Evolutionary conservation across 2,888 invertebrate genomes (phyloP).

Genomic region (Agrotis clavis): DNA sequence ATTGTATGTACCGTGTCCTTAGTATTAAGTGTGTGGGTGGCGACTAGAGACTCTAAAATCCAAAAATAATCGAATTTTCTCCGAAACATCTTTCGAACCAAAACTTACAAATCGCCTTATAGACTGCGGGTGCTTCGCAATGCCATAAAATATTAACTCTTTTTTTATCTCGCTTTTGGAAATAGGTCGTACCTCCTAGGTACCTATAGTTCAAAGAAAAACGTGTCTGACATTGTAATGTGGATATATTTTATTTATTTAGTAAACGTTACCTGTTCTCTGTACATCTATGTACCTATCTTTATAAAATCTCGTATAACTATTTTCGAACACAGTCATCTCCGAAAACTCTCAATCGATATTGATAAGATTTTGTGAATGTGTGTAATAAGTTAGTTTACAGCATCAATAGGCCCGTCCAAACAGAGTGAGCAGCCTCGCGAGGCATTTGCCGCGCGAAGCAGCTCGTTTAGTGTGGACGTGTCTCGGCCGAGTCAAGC

Average conservation of each 20-base stretch:
- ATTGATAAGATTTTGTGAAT: too few relatives aligned
- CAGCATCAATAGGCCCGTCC: too few relatives aligned
- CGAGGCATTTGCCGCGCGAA: too few relatives aligned
- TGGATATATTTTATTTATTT: conserved; percentile 5
- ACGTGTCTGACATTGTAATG: conserved; percentile 20
- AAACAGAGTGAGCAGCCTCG: too few relatives aligned
- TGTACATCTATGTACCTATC: not conserved
- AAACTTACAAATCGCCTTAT: conserved; percentile 30
- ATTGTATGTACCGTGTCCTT: not conserved
- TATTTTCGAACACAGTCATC: too few relatives aligned
- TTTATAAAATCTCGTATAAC: not conserved
- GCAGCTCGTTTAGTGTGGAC: too few relatives aligned
- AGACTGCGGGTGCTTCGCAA: conserved; percentile 15
- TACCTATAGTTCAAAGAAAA: conserved; percentile 7
- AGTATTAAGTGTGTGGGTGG: not conserved
- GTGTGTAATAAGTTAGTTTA: too few relatives aligned
- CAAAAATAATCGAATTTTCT: conserved; percentile 27
- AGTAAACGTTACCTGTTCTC: not conserved
- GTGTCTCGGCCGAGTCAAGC: too few relatives aligned
- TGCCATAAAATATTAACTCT: conserved; percentile 32
- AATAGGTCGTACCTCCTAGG: conserved; percentile 28
- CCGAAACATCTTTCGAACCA: conserved; percentile 14
- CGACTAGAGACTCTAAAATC: not conserved
- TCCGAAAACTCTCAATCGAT: too few relatives aligned
- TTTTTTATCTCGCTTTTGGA: conserved; percentile 20